Base-by-base conservation (phyloP, 53 echinoderm and acorn worm genomes). In the Zoroaster sp. region DNA sequence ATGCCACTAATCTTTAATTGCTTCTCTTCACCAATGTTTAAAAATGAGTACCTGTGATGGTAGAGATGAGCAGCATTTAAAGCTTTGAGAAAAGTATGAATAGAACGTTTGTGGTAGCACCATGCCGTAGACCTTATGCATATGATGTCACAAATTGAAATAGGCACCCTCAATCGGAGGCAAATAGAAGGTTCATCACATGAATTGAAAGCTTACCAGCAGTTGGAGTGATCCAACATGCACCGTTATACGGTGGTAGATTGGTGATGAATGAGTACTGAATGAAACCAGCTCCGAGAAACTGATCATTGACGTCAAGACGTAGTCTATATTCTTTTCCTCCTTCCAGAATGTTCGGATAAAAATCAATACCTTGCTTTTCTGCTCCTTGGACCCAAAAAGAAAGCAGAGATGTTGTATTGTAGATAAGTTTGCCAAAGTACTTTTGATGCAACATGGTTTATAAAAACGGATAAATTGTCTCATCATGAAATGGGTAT, bases 181-280 rank as follows among this genome's bases (percentile, higher is more conserved):
- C 14, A 11, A 13, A 32, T 69, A 35, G 32, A 13, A 34, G 30
- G 5, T 33, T 31, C 5, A 9, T 32, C 17, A 35, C 12, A 21
- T 17, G 51, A 17, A 37, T 15, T 46, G 3, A 25, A 47, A 54
- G 45, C 83, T 93, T 54, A 94, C 94, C 94, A 2, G 18, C 30
- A 5, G 37, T 5, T 20, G 94, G 94, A 18, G 66, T 11, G 7
- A 94, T 87, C 18, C 30, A 28, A 47, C 94, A 92, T 45, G 66
- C 40, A 4, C 94, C 94, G 40, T 86, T 73, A 35, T 73, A 90
- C 11, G 94, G 92, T 0, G 92, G 87, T 10, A 92, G 87, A 37
- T 94, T 94, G 17, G 94, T 94, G 47, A 83, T 74, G 76, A 94
- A 94, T 4, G 74, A 78, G 32, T 86, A 51, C 32, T 89, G 85